Evolutionary conservation across 2,888 invertebrate species (phyloP).

Genomic region (Conops quadrifasciatus): DNA sequence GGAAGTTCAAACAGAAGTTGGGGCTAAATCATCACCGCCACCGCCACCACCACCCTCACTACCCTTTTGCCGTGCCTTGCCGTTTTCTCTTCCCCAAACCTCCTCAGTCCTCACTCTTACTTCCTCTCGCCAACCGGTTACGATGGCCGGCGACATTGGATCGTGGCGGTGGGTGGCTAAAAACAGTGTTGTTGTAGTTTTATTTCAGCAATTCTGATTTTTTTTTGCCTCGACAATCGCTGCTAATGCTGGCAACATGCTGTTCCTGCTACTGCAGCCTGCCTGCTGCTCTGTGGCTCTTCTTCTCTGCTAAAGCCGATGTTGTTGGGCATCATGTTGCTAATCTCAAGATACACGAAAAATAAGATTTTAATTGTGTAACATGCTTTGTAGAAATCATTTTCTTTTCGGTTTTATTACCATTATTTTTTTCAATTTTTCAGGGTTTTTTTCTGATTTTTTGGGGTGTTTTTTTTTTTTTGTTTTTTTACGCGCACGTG

Average conservation of each 20-base stretch:
- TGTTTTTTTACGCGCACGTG: constrained; percentile 28
- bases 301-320: too few species aligned
- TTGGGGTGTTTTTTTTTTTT: not conserved
- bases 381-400: constrained; percentile 25
- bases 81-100: not conserved
- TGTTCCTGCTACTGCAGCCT: not conserved
- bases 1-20: constrained; percentile 16
- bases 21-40: not conserved
- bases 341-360: constrained; percentile 27
- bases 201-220: not conserved
- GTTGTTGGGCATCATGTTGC: constrained; percentile 18
- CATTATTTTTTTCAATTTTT: not conserved
- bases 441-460: not conserved
- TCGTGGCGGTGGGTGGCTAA: not conserved
- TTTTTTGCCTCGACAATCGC: constrained; percentile 6
- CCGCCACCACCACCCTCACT: not conserved
- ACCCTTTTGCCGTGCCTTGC: not conserved
- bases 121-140: not conserved
- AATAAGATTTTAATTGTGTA: constrained; percentile 33
- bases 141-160: constrained; percentile 6
- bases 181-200: constrained; percentile 9
- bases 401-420: constrained; percentile 2
- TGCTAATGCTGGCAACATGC: constrained; percentile 7
- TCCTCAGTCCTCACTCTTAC: not conserved
- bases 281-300: too few species aligned